Evolutionary conservation across 2,113 vertebrate species (phyloP).

Genomic region (Hirundichthys speculiger): DNA sequence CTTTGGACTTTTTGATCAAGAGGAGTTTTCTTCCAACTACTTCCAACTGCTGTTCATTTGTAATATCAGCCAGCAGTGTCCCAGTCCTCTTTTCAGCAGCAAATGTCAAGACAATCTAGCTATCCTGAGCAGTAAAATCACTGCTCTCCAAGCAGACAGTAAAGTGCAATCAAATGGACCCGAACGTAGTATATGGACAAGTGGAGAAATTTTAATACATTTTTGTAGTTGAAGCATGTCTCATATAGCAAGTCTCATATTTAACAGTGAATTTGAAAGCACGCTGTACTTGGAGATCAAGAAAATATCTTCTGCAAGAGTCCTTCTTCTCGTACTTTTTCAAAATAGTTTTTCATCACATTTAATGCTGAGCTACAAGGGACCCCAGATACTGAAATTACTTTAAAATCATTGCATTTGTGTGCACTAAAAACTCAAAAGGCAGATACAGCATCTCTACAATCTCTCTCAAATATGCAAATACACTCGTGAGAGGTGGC

Average conservation of each 20-base stretch:
- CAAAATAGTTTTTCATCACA: slow-evolving; percentile 45
- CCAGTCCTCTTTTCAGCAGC: slow-evolving; percentile 51
- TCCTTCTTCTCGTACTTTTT: slow-evolving; percentile 18
- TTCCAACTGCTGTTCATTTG: slow-evolving; percentile 60
- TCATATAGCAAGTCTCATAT: not conserved
- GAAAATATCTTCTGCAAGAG: slow-evolving; percentile 26
- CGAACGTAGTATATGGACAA: not conserved
- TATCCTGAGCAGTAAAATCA: slow-evolving; percentile 48
- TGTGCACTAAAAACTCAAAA: slow-evolving; percentile 65
- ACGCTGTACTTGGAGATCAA: slow-evolving; percentile 31
- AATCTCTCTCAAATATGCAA: slow-evolving; percentile 72
- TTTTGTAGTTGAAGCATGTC: slow-evolving; percentile 14
- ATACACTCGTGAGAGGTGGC: slow-evolving; percentile 58
- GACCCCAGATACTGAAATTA: slow-evolving; percentile 50
- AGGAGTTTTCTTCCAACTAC: slow-evolving; percentile 43
- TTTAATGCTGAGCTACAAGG: slow-evolving; percentile 46
- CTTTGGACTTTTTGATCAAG: slow-evolving; percentile 64
- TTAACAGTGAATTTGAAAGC: slow-evolving; percentile 31
- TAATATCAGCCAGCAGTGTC: slow-evolving; percentile 59
- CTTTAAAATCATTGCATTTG: slow-evolving; percentile 71
- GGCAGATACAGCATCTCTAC: slow-evolving; percentile 42
- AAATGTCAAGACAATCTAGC: slow-evolving; percentile 64
- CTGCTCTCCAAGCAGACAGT: slow-evolving; percentile 25
- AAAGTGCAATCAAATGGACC: slow-evolving; percentile 53
- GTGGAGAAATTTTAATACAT: slow-evolving; percentile 35